Base-by-base conservation (phyloP, 2,797 vertebrate species). In the Liparis tanakae region DNA sequence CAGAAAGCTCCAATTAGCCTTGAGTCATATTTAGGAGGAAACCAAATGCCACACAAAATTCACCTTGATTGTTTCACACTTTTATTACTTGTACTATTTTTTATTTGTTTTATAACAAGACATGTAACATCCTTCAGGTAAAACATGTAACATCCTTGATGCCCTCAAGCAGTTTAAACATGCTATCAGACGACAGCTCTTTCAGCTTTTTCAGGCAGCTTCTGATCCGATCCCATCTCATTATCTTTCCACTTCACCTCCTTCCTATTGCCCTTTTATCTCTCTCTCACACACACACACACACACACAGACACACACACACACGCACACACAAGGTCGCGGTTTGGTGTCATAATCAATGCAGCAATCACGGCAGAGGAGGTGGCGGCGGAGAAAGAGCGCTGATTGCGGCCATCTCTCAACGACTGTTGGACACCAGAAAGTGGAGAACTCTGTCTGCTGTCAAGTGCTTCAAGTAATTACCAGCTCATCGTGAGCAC, bases 351-450 rank as follows among this genome's bases (percentile, higher is more conserved):
- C 70, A 69, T 80, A 78, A 80, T 83, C 68, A 80, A 10, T 0
- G 54, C 51, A 41, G 76, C 78, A 85, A 90, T 88, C 88, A 89
- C 14, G 3, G 56, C 64, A 30, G 75, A 85, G 64, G 68, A 81
- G 76, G 51, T 3, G 66, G 20, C 2, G 18, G 44, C 1, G 12
- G 3, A 1, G 44, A 7, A 2, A 17, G 1, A 18, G 33, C 44
- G 12, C 79, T 90, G 88, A 90, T 88, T 90, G 83, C 72, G 7
- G 72, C 66, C 46, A 39, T 66, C 53, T 82, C 74, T 90, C 73
- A 15, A 78, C 1, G n/a, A 22, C 61, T 5, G 37, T 59, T 71
- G 70, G 80, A 25, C 41, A 6, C 5, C 4, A 18, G 30, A 67
- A 58, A 86, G 78, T 79, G 74, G 76, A 68, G 67, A 30, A 39